These are phyloP conservation scores for Pristiophorus japonicus DNA, from an alignment of 2,113 vertebrate genomes.

Conservation along the genomic window DNA sequence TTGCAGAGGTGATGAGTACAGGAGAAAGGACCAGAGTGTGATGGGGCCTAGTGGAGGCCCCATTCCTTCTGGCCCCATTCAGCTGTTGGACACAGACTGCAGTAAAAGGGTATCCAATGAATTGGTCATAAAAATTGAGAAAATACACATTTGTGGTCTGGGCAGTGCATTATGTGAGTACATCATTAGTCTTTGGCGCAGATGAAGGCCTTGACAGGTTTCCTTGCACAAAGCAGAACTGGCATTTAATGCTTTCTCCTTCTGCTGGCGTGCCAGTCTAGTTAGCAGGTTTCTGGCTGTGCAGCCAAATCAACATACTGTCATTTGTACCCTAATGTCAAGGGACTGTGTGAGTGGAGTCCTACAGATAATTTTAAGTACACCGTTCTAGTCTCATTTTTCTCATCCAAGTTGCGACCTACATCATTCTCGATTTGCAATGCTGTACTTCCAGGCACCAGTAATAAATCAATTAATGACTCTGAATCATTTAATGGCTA, in stretches of 20 bases:
- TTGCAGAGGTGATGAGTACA: neutral
- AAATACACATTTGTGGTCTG: neutral
- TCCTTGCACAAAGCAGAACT: slow-evolving; percentile 14
- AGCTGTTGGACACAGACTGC: neutral
- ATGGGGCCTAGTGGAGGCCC: neutral
- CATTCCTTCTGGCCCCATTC: neutral
- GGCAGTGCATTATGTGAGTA: slow-evolving; percentile 24
- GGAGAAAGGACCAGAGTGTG: neutral
- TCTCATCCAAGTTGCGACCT: slow-evolving; percentile 60
- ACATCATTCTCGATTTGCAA: slow-evolving; percentile 71
- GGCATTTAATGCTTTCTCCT: slow-evolving; percentile 25
- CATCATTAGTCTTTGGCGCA: slow-evolving; percentile 28
- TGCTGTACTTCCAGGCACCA: slow-evolving; percentile 62
- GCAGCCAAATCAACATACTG: slow-evolving; percentile 30
- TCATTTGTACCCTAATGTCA: slow-evolving; percentile 37
- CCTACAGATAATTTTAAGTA: slow-evolving; percentile 45
- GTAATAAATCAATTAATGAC: slow-evolving; percentile 79
- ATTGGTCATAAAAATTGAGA: neutral
- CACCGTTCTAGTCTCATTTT: slow-evolving; percentile 47
- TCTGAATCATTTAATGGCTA: slow-evolving; percentile 72
- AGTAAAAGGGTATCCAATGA: neutral
- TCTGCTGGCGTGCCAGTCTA: slow-evolving; percentile 32
- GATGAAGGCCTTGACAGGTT: slow-evolving; percentile 1
- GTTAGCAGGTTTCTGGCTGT: slow-evolving; percentile 36
- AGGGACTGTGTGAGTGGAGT: neutral